phyloP scores from a whole-genome alignment of 2,113 vertebrate genomes.

The Anguilla japonica region DNA sequence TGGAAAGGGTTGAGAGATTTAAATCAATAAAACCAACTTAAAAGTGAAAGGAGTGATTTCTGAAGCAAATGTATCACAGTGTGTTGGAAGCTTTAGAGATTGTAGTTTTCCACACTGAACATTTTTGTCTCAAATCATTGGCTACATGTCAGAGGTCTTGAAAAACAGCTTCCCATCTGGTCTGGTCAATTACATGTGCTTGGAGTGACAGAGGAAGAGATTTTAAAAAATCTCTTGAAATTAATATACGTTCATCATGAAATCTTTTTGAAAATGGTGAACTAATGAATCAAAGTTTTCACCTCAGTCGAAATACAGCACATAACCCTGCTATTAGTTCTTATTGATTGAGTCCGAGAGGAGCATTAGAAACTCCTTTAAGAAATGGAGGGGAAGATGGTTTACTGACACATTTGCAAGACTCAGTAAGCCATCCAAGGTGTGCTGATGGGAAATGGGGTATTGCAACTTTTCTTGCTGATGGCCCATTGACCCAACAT shows the following conservation, averaged over 20 bases:
- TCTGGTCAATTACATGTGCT: neutral
- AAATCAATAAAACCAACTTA: constrained; percentile 58
- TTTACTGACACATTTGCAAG: constrained; percentile 39
- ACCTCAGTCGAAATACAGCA: constrained; percentile 54
- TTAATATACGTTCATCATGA: constrained; percentile 25
- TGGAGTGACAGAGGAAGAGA: neutral
- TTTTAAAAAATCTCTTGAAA: neutral
- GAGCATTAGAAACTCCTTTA: constrained; percentile 57
- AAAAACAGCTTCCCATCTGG: neutral
- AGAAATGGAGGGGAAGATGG: constrained; percentile 54
- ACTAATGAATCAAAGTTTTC: constrained; percentile 60
- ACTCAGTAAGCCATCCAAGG: constrained; percentile 44
- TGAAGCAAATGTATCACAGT: neutral
- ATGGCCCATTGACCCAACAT: constrained; percentile 74
- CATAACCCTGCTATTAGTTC: constrained; percentile 66
- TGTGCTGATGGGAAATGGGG: constrained; percentile 61
- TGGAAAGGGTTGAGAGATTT: constrained; percentile 61
- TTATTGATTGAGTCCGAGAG: constrained; percentile 62
- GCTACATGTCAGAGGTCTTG: neutral
- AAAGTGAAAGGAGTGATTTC: constrained; percentile 4
- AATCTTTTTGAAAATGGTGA: constrained; percentile 48
- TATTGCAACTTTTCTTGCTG: constrained; percentile 56
- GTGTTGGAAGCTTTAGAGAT: neutral
- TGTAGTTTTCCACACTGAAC: neutral
- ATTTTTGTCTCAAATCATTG: neutral